Base-by-base conservation (phyloP, 2,888 invertebrate species). In the Teleogryllus oceanicus region DNA sequence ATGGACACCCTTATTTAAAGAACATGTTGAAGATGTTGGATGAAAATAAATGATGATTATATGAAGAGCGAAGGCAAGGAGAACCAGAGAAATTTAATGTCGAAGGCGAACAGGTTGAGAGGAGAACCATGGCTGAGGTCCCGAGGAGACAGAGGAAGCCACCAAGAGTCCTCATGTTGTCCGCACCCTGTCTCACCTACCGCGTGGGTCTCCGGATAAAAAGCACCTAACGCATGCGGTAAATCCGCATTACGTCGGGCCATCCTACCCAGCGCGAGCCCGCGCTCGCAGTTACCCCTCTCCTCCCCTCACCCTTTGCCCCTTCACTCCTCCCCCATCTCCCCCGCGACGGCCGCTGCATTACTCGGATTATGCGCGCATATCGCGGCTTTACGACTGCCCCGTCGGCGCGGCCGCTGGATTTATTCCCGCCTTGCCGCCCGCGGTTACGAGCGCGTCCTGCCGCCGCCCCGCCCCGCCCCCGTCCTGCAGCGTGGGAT, bases 271-370 rank as follows among this genome's bases (percentile, higher is more conserved):
- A n/a, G 8, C 62, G 0, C 62, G 11, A 10, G 37, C 5, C 62
- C 13, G 21, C 78, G 49, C 78, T 16, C 50, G 78, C 50, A 24
- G 49, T 78, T 20, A 13, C 21, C 78, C 21, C 50, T 78, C 78
- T 50, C 51, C 50, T 24, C n/a, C 18, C 77, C 11, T 16, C 16
- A 20, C 37, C 16, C 18, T 21, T 13, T 16, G 2, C 50, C 77
- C 13, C 21, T 13, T 49, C 49, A 11, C 49, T 18, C 49, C 20
- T 18, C 11, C 1, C 18, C 11, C 21, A 0, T 4, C 3, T 2
- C 16, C 62, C 16, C 13, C 16, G 62, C 62, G 62, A 62, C 62
- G 62, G 62, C 62, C n/a, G 11, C 62, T 62, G 62, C 62, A 62
- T 62, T 62, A 62, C 62, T 62, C 62, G 16, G 62, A 62, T 62